These are phyloP conservation scores for Halocynthia aurantium DNA, from an alignment of 23 tunicate species.

Conservation along the genomic window DNA sequence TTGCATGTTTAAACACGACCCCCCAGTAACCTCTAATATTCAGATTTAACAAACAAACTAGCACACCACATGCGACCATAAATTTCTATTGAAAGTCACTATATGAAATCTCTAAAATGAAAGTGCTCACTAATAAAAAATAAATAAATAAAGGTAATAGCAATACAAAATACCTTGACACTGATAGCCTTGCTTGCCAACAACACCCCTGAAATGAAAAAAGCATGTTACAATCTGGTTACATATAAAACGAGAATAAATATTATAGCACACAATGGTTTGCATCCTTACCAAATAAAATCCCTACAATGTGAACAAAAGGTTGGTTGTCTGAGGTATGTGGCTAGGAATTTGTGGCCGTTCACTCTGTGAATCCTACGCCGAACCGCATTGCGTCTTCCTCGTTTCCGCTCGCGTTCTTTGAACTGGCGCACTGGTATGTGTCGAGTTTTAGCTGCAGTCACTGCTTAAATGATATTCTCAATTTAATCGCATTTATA, in stretches of 20 bases:
- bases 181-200: constrained; percentile 95
- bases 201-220: constrained; percentile 71
- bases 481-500: neutral
- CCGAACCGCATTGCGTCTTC: constrained; percentile 87
- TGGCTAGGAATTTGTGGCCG: constrained; percentile 98
- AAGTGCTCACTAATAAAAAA: no score
- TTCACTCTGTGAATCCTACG: constrained; percentile 90
- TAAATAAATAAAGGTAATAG: neutral
- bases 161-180: constrained; percentile 64
- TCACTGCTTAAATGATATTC: neutral
- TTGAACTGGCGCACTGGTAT: constrained; percentile 34
- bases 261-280: neutral
- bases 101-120: no score
- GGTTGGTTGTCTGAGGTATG: constrained; percentile 85
- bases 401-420: constrained; percentile 58
- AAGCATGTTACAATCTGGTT: neutral
- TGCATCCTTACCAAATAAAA: constrained; percentile 74
- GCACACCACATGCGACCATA: no score
- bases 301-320: constrained; percentile 98
- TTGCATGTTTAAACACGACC: no score
- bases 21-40: no score
- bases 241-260: neutral
- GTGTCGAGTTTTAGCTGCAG: constrained; percentile 20
- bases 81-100: no score
- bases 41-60: no score